Conservation (phyloP, 1,140 invertebrate genomes). For the Trachymyrmex cornetzi region DNA sequence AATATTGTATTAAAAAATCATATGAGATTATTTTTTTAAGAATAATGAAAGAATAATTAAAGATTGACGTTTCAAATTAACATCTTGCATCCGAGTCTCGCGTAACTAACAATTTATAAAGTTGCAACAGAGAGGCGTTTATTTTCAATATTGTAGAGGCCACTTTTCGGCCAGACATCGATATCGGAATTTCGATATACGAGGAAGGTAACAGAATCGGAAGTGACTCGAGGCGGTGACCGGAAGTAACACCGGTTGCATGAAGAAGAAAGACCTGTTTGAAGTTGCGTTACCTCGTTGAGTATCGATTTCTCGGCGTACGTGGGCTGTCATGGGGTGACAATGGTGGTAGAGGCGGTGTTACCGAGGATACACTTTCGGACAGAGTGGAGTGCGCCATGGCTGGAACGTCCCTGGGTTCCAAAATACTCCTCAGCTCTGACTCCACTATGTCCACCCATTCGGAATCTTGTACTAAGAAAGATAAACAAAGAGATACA, state of each 20-base stretch:
- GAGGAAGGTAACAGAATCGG: constrained; percentile 62
- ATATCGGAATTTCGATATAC: constrained; percentile 61
- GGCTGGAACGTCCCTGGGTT: constrained; percentile 87
- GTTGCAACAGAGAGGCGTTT: constrained; percentile 32
- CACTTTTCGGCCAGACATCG: constrained; percentile 33
- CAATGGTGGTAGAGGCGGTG: constrained; percentile 92
- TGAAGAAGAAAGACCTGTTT: constrained; percentile 67
- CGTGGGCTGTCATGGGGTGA: constrained; percentile 89
- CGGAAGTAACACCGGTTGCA: constrained; percentile 69
- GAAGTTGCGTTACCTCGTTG: constrained; percentile 74
- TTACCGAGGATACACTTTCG: constrained; percentile 91
- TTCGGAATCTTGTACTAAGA: constrained; percentile 90
- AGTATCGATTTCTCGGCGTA: constrained; percentile 84
- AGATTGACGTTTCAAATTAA: constrained; percentile 11
- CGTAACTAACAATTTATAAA: constrained; percentile 2
- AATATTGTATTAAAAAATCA: not conserved
- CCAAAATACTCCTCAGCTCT: constrained; percentile 92
- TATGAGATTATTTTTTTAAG: not conserved
- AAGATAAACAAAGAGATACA: not conserved
- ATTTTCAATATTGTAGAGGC: constrained; percentile 28
- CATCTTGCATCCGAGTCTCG: not conserved
- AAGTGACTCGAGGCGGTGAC: constrained; percentile 61
- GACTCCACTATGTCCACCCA: constrained; percentile 95
- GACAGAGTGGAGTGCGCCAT: constrained; percentile 88
- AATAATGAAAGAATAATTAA: constrained; percentile 13